Evolutionary conservation across 2,113 vertebrate species (phyloP).

Genomic region (Onychostruthus taczanowskii): DNA sequence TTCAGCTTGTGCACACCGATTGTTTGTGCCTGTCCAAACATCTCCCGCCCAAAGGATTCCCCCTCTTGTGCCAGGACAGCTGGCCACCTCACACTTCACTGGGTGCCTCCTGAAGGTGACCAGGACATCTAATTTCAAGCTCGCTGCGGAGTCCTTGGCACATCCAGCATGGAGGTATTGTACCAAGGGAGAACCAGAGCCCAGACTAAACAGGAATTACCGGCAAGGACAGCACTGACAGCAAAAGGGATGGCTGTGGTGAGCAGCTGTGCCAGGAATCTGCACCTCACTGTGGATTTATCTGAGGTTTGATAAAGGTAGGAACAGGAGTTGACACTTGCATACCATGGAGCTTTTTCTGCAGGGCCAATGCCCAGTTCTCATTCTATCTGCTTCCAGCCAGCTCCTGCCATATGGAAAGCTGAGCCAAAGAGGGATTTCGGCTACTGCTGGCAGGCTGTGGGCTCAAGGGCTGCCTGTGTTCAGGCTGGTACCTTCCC

Average conservation of each 20-base stretch:
- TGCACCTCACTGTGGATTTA: background rate
- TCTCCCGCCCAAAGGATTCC: background rate
- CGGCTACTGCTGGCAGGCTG: background rate
- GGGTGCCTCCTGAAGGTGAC: conserved; percentile 62
- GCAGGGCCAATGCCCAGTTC: accelerated
- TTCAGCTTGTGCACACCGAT: background rate
- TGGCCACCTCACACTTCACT: conserved; percentile 73
- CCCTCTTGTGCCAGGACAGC: background rate
- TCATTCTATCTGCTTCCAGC: background rate
- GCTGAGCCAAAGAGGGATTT: background rate
- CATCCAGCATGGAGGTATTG: conserved; percentile 87
- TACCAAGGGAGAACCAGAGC: conserved; percentile 50
- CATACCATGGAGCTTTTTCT: background rate
- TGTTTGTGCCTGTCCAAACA: accelerated
- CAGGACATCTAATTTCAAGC: conserved; percentile 69
- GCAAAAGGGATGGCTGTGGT: accelerated
- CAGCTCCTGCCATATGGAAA: background rate
- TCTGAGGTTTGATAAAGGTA: background rate
- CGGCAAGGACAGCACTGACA: background rate
- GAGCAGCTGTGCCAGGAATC: background rate
- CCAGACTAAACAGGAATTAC: background rate
- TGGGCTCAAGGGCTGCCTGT: background rate
- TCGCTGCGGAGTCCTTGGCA: conserved; percentile 80
- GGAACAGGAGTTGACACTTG: background rate
- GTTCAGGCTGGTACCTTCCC: background rate